Percentiles rank a stretch among this genome's conserved stretches.
Conservation (phyloP, 2,888 invertebrate species). For the Ischnura elegans region DNA sequence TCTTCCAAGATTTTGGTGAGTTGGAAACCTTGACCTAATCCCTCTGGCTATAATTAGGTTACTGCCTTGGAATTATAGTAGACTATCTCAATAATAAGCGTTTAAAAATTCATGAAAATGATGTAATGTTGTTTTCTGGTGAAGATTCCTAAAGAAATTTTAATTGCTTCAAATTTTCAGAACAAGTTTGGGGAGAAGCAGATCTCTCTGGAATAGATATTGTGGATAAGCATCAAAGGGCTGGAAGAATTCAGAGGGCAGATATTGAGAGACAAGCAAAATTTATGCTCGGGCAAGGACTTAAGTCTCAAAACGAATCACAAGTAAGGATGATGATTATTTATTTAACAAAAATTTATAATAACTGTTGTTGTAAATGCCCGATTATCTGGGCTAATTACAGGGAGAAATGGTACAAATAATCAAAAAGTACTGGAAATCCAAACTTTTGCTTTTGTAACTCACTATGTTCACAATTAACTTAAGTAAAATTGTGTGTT, state of each 20-base stretch:
- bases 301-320: conserved; percentile 86
- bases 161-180: conserved; percentile 77
- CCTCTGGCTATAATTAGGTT: no score
- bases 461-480: no score
- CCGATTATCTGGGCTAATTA: not conserved
- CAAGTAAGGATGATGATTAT: conserved; percentile 78
- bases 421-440: no score
- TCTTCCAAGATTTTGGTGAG: no score
- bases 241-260: conserved; percentile 85
- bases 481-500: no score
- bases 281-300: conserved; percentile 88
- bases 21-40: no score
- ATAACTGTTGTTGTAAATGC: not conserved
- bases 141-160: not conserved
- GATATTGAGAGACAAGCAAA: conserved; percentile 90
- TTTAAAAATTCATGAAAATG: not conserved
- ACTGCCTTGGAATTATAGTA: no score
- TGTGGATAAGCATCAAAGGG: conserved; percentile 87
- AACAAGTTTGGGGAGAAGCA: conserved; percentile 89
- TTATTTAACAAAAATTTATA: no score
- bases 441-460: no score
- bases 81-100: no score
- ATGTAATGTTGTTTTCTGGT: not conserved
- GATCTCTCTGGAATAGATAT: conserved; percentile 91
- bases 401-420: no score